A percentile compares a stretch with the other conserved stretches of the same genome.
These are phyloP conservation scores for Volucella inanis DNA, from an alignment of 2,888 invertebrate genomes.

Conservation along the genomic window DNA sequence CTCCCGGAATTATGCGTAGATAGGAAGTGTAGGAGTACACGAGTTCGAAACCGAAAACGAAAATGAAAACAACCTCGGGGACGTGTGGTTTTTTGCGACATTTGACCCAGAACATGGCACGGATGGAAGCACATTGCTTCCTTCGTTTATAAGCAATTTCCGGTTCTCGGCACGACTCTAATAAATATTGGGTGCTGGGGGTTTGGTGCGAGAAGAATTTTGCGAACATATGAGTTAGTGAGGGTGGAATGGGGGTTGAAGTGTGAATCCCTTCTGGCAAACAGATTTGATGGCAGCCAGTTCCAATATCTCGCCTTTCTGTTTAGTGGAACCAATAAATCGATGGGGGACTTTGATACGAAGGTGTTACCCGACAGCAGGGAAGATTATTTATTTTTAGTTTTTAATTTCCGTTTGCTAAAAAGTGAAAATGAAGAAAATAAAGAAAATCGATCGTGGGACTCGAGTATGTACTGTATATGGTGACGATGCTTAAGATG, in stretches of 20 bases:
- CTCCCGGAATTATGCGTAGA: conserved; percentile 69
- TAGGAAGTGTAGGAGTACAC: not conserved
- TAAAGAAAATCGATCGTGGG: conserved; percentile 20
- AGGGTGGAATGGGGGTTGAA: not conserved
- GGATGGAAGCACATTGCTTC: conserved; percentile 69
- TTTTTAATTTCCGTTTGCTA: conserved; percentile 70
- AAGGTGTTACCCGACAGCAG: conserved; percentile 63
- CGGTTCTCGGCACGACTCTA: conserved; percentile 71
- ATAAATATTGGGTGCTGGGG: conserved; percentile 41
- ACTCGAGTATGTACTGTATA: not conserved
- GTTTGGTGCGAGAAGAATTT: conserved; percentile 23
- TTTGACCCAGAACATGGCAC: conserved; percentile 70
- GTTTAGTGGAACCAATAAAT: conserved; percentile 62
- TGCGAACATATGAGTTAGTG: conserved; percentile 14
- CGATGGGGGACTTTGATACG: conserved; percentile 50
- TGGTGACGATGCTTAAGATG: too few relatives aligned
- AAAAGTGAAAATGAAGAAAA: conserved; percentile 26
- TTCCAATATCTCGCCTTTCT: conserved; percentile 49
- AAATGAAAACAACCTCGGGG: too few relatives aligned
- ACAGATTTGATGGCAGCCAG: conserved; percentile 30
- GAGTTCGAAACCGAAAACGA: too few relatives aligned
- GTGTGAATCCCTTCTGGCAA: conserved; percentile 54
- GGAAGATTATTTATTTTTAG: conserved; percentile 69
- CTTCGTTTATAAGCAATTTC: conserved; percentile 75
- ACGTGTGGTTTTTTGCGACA: conserved; percentile 56